A percentile compares a stretch with the other conserved stretches of the same genome.
phyloP scores from a whole-genome alignment of 2,797 vertebrate genomes.

The Enteromius argenteus region DNA sequence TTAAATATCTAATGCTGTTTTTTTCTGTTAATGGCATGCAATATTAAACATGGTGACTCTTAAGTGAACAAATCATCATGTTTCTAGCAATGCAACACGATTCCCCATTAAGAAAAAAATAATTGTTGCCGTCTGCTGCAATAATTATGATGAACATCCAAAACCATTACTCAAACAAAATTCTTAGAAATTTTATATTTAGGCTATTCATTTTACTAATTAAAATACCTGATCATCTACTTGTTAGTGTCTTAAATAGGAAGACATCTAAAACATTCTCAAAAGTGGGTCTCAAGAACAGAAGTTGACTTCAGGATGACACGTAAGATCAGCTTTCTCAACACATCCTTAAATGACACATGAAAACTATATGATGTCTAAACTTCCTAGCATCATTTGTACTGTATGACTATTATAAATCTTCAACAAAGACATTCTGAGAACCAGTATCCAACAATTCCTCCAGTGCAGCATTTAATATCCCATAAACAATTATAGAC shows the following conservation, averaged over 20 bases:
- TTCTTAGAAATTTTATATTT: not conserved
- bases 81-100: slow-evolving; percentile 3
- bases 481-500: slow-evolving; percentile 53
- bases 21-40: not conserved
- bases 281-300: not conserved
- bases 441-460: slow-evolving; percentile 7
- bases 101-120: not conserved
- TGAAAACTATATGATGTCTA: not conserved
- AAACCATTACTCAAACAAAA: not conserved
- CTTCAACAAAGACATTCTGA: slow-evolving; percentile 1
- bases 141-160: not conserved
- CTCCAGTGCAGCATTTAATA: slow-evolving; percentile 45
- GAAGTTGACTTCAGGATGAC: not conserved
- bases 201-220: not conserved
- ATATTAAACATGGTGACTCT: not conserved
- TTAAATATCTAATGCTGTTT: not conserved
- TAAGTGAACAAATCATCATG: not conserved
- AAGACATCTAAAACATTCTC: not conserved
- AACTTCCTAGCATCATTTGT: not conserved
- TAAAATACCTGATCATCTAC: not conserved
- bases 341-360: not conserved
- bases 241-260: not conserved
- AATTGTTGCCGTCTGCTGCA: not conserved
- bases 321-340: not conserved
- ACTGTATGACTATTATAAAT: no score